These are phyloP conservation scores for Lerema accius DNA, from an alignment of 1,140 invertebrate species.

Conservation along the genomic window DNA sequence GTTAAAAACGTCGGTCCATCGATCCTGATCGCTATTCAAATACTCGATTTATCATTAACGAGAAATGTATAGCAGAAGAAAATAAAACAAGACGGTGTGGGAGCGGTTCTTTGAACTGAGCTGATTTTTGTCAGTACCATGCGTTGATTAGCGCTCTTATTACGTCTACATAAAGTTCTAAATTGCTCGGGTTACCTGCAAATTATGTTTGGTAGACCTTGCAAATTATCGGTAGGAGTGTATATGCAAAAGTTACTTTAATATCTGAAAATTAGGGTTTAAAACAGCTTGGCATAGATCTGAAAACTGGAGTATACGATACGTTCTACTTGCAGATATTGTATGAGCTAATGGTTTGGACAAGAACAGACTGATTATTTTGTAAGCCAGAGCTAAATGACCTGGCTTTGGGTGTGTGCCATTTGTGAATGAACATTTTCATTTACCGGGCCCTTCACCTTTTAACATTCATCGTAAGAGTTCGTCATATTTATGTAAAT, in stretches of 20 bases:
- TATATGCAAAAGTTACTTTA: neutral
- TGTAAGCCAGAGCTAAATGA: no score
- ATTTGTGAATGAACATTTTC: no score
- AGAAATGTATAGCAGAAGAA: slow-evolving; percentile 65
- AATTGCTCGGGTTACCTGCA: neutral
- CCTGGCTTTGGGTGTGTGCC: no score
- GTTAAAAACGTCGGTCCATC: slow-evolving; percentile 44
- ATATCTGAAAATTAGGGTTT: neutral
- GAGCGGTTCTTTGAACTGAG: slow-evolving; percentile 63
- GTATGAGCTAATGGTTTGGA: no score
- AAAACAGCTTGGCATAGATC: no score
- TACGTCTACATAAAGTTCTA: neutral
- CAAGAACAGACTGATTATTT: slow-evolving; percentile 29
- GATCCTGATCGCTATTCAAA: slow-evolving; percentile 58
- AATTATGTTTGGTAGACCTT: neutral
- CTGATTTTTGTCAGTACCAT: neutral
- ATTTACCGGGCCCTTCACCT: no score
- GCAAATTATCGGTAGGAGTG: neutral
- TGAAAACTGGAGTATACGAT: no score
- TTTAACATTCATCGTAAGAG: no score
- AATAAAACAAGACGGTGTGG: slow-evolving; percentile 48
- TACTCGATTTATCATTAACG: slow-evolving; percentile 64
- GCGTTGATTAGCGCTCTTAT: slow-evolving; percentile 10
- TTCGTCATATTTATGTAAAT: no score
- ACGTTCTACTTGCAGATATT: no score